Base-by-base conservation (phyloP, 2,888 invertebrate genomes). In the Elysia crispata region DNA sequence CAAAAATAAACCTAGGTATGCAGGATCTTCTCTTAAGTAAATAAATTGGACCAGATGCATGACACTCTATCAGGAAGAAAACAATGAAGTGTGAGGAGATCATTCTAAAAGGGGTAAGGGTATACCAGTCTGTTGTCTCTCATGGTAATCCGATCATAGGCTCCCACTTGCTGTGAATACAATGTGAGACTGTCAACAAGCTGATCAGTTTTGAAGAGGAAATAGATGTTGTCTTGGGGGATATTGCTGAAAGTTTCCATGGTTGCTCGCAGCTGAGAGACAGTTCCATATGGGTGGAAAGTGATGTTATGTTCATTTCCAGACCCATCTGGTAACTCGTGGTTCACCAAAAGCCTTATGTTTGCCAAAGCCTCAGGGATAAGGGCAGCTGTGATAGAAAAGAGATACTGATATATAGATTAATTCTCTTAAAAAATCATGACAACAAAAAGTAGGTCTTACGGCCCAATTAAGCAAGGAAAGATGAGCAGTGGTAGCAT, bases 301-400 rank as follows among this genome's bases (percentile, higher is more conserved):
- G 76, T 76, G 31, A 76, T 50, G n/a, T 25, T 66, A 31, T 67
- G 50, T 23, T 76, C 67, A 54, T 67, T 66, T 31, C 76, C 76
- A 23, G 76, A 67, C 5, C 67, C 67, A 23, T 76, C 67, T 30
- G 76, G 76, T 20, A 67, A 67, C 54, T 76, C 76, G 49, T 76
- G 67, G 15, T 67, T 67, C 13, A 76, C 23, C 31, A 67, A 18
- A 15, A 76, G n/a, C 57, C 49, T 66, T 6, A 76, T 76, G 15
- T 67, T 54, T 20, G 76, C 66, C 50, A 67, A 50, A 28, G 76
- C 67, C n/a, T 76, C 76, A 67, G 76, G 41, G 41, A 41, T 41
- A 41, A 41, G 41, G 3, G 41, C 41, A 3, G 5, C 41, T 41
- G 41, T 41, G 41, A 11, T 41, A 41, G 11, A 41, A 41, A 41